A percentile compares a stretch with the other conserved stretches of the same genome.
Evolutionary conservation across 2,888 invertebrate species (phyloP).

Genomic region (Eupeodes luniger): DNA sequence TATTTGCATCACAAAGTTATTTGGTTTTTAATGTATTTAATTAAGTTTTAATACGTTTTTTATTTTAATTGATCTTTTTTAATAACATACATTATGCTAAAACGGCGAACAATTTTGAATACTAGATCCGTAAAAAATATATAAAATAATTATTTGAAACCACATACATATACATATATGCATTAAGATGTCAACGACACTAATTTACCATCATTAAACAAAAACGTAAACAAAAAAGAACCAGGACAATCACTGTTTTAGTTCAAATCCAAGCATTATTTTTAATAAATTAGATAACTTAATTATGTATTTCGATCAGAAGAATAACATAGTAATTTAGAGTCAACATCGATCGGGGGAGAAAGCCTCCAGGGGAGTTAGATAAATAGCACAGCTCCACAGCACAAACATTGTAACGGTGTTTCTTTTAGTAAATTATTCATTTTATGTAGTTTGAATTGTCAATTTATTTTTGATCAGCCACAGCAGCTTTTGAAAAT

Average conservation of each 20-base stretch:
- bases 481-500: not conserved
- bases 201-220: constrained; percentile 7
- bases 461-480: not conserved
- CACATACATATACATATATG: too few species aligned
- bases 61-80: too few species aligned
- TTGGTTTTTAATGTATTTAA: too few species aligned
- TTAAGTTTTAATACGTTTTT: too few species aligned
- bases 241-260: not conserved
- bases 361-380: constrained; percentile 10
- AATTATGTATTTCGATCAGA: constrained; percentile 21
- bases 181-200: constrained; percentile 17
- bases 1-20: too few species aligned
- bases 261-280: constrained; percentile 25
- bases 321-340: constrained; percentile 18
- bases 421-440: constrained; percentile 37
- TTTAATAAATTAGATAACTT: constrained; percentile 52
- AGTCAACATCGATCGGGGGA: not conserved
- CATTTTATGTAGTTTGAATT: constrained; percentile 31
- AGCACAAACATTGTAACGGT: constrained; percentile 52
- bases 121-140: too few species aligned
- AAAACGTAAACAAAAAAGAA: not conserved
- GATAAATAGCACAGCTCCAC: constrained; percentile 46
- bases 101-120: too few species aligned
- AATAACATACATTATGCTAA: too few species aligned
- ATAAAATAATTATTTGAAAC: too few species aligned